Conservation (phyloP, 2,797 vertebrate species). For the Tangara arthus region DNA sequence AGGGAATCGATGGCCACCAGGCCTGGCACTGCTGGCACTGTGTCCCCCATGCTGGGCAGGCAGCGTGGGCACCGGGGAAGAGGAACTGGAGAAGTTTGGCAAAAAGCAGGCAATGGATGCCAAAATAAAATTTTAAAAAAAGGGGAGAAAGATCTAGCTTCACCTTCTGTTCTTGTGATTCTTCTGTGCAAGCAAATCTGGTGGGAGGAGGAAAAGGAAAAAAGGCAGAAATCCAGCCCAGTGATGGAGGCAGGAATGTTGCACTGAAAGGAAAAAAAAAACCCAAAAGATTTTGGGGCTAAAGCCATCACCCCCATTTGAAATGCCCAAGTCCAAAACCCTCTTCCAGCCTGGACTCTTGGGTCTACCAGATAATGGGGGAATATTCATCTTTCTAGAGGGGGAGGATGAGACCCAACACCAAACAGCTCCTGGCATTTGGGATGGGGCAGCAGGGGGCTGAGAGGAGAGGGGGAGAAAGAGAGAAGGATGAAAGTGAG, state of each 20-base stretch:
- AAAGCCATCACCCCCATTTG: background rate
- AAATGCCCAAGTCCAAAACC: background rate
- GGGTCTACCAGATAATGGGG: background rate
- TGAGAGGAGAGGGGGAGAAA: background rate
- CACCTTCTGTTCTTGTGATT: conserved; percentile 61
- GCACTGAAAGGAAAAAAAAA: background rate
- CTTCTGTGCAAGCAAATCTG: conserved; percentile 20
- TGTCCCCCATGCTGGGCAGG: background rate
- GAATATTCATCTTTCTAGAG: background rate
- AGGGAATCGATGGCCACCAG: background rate
- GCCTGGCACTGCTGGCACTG: rapidly evolving
- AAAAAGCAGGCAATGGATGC: conserved; percentile 28
- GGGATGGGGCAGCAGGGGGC: background rate
- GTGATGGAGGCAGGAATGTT: background rate
- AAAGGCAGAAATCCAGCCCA: conserved; percentile 21
- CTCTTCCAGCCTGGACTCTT: background rate
- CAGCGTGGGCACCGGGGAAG: conserved; percentile 56
- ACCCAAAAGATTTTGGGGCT: background rate
- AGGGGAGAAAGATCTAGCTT: conserved; percentile 34
- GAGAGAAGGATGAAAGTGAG: background rate
- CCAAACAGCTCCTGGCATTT: background rate
- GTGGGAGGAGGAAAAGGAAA: conserved; percentile 37
- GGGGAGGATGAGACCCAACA: background rate
- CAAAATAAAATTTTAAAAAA: background rate
- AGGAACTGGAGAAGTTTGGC: conserved; percentile 26